These are phyloP conservation scores for Heliopora coerulea DNA, from an alignment of 92 coral and sea anemone species.

Conservation along the genomic window DNA sequence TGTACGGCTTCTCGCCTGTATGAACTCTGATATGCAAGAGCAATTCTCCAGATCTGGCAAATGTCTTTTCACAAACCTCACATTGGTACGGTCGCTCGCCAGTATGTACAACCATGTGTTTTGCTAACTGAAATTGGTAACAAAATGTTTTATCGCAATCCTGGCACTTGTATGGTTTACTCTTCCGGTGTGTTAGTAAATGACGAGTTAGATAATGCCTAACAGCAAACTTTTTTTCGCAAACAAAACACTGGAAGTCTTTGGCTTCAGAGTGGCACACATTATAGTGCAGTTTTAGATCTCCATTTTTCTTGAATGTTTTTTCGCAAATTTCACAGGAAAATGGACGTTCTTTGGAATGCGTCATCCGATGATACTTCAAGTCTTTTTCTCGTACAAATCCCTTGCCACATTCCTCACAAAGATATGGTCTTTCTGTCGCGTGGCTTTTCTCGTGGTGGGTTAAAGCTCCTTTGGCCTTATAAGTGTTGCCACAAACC, in stretches of 20 bases:
- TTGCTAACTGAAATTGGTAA: neutral
- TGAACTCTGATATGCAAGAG: slow-evolving; percentile 21
- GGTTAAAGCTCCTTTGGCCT: slow-evolving; percentile 8
- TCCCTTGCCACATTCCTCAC: slow-evolving; percentile 27
- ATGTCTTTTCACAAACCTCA: slow-evolving; percentile 10
- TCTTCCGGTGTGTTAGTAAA: slow-evolving; percentile 24
- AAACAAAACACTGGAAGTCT: slow-evolving; percentile 30
- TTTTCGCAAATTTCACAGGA: slow-evolving; percentile 8
- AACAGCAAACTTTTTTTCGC: slow-evolving; percentile 35
- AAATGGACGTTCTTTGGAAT: neutral
- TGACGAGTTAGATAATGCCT: slow-evolving; percentile 15
- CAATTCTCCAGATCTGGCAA: neutral
- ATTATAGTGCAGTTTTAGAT: neutral
- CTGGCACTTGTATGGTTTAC: slow-evolving; percentile 4
- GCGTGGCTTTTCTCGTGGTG: slow-evolving; percentile 23
- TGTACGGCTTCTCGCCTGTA: slow-evolving; percentile 19
- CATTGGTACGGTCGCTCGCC: slow-evolving; percentile 21
- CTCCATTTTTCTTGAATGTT: neutral
- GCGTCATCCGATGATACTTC: slow-evolving; percentile 10
- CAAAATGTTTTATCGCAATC: slow-evolving; percentile 19
- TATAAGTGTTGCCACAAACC: slow-evolving; percentile 27
- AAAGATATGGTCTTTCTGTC: neutral
- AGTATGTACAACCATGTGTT: neutral
- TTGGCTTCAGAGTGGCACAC: neutral
- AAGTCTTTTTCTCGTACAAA: slow-evolving; percentile 18